These are phyloP conservation scores for Nannoperca australis DNA, from an alignment of 2,797 vertebrate species.

Conservation along the genomic window DNA sequence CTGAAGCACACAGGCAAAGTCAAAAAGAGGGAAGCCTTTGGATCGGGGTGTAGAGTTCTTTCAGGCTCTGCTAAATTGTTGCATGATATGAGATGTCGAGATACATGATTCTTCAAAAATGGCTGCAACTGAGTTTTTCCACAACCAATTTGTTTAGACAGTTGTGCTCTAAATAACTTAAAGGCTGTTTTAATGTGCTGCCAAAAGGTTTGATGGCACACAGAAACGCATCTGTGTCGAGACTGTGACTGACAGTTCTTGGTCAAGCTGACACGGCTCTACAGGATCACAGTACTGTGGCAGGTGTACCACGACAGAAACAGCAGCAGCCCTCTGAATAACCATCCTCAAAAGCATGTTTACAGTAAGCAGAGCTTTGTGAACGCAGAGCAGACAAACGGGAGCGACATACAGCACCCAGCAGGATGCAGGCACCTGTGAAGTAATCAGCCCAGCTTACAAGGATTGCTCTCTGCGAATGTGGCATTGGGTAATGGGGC, in stretches of 20 bases:
- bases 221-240: not conserved
- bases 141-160: not conserved
- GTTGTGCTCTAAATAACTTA: not conserved
- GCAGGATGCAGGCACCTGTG: constrained; percentile 48
- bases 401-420: constrained; percentile 35
- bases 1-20: not conserved
- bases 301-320: not conserved
- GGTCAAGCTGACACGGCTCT: constrained; percentile 27
- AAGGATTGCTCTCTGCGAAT: constrained; percentile 40
- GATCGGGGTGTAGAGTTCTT: not conserved
- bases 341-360: constrained; percentile 50
- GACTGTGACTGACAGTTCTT: constrained; percentile 12
- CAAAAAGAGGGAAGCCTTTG: not conserved
- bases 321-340: constrained; percentile 14
- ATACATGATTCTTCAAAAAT: not conserved
- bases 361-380: constrained; percentile 68
- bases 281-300: not conserved
- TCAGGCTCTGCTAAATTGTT: not conserved
- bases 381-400: constrained; percentile 32
- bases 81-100: not conserved
- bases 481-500: constrained; percentile 38
- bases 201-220: constrained; percentile 5
- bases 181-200: not conserved
- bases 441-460: constrained; percentile 67
- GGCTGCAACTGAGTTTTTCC: not conserved